phyloP scores from a whole-genome alignment of 2,888 invertebrate genomes.

The Epirrita christyi region DNA sequence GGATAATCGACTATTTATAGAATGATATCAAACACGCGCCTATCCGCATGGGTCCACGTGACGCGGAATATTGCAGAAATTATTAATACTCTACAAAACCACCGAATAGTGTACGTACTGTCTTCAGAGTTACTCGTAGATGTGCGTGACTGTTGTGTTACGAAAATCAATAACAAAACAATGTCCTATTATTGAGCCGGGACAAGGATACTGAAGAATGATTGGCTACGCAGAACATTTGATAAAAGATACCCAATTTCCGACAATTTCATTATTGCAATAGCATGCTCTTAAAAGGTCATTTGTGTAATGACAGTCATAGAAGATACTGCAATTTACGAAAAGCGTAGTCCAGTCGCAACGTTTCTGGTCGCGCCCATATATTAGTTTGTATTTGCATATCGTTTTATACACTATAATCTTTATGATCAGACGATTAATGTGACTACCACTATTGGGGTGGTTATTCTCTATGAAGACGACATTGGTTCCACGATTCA shows the following conservation, averaged over 20 bases:
- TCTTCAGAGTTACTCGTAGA: conserved; percentile 45
- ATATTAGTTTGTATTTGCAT: no score
- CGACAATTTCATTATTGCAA: background rate
- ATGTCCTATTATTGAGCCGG: conserved; percentile 54
- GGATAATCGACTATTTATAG: conserved; percentile 75
- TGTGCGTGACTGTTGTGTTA: conserved; percentile 58
- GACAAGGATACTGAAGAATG: conserved; percentile 45
- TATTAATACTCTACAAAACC: conserved; percentile 40
- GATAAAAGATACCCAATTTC: background rate
- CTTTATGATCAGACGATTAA: no score
- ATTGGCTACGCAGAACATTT: conserved; percentile 13
- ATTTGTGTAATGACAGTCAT: no score
- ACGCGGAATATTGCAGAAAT: conserved; percentile 59
- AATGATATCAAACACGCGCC: conserved; percentile 69
- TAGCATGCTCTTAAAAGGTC: no score
- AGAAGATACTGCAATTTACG: no score
- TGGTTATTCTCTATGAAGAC: background rate
- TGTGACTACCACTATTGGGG: no score
- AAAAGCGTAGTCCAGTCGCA: no score
- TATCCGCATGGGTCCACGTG: conserved; percentile 65
- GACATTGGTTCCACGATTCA: no score
- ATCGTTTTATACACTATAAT: no score
- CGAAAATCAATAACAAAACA: conserved; percentile 63
- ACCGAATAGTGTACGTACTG: conserved; percentile 43
- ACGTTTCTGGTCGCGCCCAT: no score